phyloP scores from a whole-genome alignment of 1,140 invertebrate species.

The Thereuonema tuberculata region DNA sequence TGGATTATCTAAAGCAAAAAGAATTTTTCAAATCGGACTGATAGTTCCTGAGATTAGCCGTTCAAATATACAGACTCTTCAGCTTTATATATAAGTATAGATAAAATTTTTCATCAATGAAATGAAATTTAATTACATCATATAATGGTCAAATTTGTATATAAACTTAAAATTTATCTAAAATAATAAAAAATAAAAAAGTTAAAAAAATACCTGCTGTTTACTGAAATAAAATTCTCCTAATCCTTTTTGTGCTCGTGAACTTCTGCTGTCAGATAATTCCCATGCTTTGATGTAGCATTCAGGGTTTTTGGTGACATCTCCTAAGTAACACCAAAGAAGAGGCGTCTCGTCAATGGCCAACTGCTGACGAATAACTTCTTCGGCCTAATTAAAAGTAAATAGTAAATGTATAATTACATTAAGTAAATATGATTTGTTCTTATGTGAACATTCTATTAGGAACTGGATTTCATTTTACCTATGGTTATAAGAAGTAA shows the following conservation, averaged over 20 bases:
- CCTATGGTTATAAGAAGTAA: conserved; percentile 14
- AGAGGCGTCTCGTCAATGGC: conserved; percentile 64
- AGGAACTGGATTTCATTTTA: no score
- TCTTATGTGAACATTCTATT: no score
- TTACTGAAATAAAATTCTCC: conserved; percentile 58
- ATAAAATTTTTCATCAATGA: conserved; percentile 17
- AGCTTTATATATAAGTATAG: no score
- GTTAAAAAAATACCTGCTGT: conserved; percentile 42
- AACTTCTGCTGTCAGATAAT: conserved; percentile 61
- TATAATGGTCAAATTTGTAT: no score
- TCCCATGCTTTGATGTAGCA: conserved; percentile 84
- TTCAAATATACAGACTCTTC: no score
- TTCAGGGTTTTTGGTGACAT: conserved; percentile 49
- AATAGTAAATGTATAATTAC: conserved; percentile 8
- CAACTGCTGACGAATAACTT: conserved; percentile 69
- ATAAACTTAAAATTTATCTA: no score
- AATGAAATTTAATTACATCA: no score
- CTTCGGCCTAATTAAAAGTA: conserved; percentile 49
- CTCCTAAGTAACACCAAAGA: conserved; percentile 76
- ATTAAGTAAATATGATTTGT: conserved; percentile 6
- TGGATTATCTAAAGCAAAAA: no score
- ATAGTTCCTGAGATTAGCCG: no score
- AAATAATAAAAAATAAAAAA: no score
- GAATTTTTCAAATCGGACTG: no score
- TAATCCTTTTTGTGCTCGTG: conserved; percentile 65